These are phyloP conservation scores for Nomada ferruginata DNA, from an alignment of 2,888 invertebrate species.

Conservation along the genomic window DNA sequence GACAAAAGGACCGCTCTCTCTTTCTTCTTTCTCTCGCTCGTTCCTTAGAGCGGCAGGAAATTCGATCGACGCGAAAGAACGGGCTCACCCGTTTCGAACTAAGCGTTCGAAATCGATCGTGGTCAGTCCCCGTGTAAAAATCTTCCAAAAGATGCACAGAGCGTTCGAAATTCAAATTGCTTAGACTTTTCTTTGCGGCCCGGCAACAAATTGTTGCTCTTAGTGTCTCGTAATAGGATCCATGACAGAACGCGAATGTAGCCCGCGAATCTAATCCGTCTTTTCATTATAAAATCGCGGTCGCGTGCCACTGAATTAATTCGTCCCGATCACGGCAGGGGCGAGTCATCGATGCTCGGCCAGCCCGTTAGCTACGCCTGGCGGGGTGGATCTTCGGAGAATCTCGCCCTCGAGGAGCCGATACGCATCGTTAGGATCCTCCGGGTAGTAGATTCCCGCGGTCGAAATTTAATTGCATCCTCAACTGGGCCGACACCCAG, in stretches of 20 bases:
- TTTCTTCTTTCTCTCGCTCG: background rate
- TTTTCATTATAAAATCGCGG: background rate
- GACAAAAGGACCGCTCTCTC: too few relatives aligned
- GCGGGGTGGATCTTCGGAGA: background rate
- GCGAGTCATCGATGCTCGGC: background rate
- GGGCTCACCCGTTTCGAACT: background rate
- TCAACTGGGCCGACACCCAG: constrained; percentile 21
- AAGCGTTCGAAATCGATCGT: background rate
- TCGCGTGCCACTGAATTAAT: background rate
- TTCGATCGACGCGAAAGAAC: background rate
- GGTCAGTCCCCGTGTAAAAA: background rate
- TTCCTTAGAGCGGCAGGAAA: background rate
- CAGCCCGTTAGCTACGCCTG: background rate
- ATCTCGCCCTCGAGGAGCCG: constrained; percentile 30
- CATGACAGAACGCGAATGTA: too few relatives aligned
- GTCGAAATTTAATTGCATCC: constrained; percentile 57
- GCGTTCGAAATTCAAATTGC: background rate
- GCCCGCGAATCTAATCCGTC: too few relatives aligned
- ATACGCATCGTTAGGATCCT: constrained; percentile 44
- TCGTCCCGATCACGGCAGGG: background rate
- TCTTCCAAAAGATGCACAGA: background rate
- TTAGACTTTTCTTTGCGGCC: too few relatives aligned
- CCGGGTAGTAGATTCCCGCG: constrained; percentile 14
- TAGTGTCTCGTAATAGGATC: too few relatives aligned
- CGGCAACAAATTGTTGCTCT: too few relatives aligned